Evolutionary conservation across 2,113 vertebrate genomes (phyloP), one percentile per base, ranked within the genome.

Genomic region (Gulo gulo): DNA sequence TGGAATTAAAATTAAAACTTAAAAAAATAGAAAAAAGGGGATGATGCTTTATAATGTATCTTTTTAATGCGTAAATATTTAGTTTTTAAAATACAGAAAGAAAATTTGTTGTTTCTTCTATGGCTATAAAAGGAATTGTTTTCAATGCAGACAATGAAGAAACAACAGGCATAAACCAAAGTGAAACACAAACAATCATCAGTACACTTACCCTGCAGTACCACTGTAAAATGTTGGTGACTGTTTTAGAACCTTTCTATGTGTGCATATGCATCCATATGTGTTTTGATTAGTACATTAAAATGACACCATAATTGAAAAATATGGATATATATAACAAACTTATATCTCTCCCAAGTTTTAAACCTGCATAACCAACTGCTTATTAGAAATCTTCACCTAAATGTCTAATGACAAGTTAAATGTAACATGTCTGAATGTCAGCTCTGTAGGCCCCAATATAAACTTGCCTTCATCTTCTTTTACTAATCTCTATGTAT

Each of bases 71-170:
- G 61, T 26, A 94, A 57, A 59, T 84, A 63, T 73, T 59, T 76
- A 18, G 39, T 85, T 67, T 95, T 59, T 50, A 52, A 91, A 88
- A 87, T 80, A 81, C 1, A 61, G 34, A 78, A 83, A 94, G n/a
- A 91, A 96, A 86, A 91, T 2, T 14, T 5, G 47, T 79, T 88
- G 3, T 83, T 97, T 88, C 29, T 81, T 90, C 94, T 94, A 59
- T 92, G 81, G 36, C 26, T 94, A 61, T 45, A 88, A 93, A 93
- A 80, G 57, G 16, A 92, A 65, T 78, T 24, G 42, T 36, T 23
- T 20, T 91, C 45, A 88, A 42, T 52, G 34, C 0, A 74, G 59
- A 93, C 90, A 92, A 52, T 31, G 36, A 78, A 92, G 16, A 92
- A 74, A 95, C 14, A 79, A 81, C 2, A 67, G 29, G 26, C 55